These are phyloP conservation scores for Lophotis ruficrista DNA, from an alignment of 2,113 vertebrate species.

Conservation along the genomic window DNA sequence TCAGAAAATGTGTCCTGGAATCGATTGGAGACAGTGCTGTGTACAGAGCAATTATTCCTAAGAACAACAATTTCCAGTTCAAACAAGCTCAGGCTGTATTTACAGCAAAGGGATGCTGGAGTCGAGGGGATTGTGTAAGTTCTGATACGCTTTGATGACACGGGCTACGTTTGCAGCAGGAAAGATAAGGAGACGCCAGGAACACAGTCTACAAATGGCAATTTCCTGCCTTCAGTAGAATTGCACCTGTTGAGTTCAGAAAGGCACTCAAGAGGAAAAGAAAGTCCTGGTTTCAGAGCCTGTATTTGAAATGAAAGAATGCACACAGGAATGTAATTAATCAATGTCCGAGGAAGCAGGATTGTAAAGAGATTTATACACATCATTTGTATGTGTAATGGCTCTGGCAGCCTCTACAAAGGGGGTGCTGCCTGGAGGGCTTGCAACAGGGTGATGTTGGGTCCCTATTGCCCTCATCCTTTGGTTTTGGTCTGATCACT, in stretches of 20 bases:
- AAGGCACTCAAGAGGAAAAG: not conserved
- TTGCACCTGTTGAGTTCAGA: slow-evolving; percentile 64
- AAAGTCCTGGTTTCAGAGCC: not conserved
- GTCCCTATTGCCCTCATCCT: not conserved
- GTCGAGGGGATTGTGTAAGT: slow-evolving; percentile 25
- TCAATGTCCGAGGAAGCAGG: slow-evolving; percentile 2
- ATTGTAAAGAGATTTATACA: not conserved
- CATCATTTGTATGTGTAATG: not conserved
- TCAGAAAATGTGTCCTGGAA: not conserved
- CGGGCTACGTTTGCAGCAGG: slow-evolving; percentile 15
- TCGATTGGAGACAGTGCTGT: not conserved
- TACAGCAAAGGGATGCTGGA: not conserved
- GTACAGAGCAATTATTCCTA: not conserved
- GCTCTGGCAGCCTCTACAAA: not conserved
- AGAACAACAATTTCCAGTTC: slow-evolving; percentile 31
- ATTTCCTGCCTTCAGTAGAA: slow-evolving; percentile 19
- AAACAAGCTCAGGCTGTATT: slow-evolving; percentile 27
- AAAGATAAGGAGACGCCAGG: slow-evolving; percentile 52
- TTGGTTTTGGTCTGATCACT: not conserved
- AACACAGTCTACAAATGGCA: not conserved
- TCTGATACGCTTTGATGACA: slow-evolving; percentile 49
- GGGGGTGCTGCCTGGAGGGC: not conserved
- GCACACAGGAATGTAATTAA: slow-evolving; percentile 13
- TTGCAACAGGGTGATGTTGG: not conserved
- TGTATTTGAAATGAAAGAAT: slow-evolving; percentile 18